phyloP scores from a whole-genome alignment of 2,113 vertebrate species.

The Salvelinus namaycush region DNA sequence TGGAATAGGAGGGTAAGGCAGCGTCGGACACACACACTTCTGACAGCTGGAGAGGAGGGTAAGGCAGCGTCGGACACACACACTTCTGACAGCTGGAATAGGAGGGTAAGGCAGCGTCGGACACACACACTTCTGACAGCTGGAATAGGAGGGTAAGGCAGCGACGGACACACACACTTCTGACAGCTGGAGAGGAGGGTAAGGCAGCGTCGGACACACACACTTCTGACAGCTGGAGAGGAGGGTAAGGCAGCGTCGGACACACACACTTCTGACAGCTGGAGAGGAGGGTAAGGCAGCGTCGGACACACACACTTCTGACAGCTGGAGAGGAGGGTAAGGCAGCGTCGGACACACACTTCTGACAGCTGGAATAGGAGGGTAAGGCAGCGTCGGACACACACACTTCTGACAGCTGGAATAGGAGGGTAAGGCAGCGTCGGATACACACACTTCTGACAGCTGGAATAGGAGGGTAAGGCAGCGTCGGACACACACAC shows the following conservation, averaged over 20 bases:
- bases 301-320: neutral
- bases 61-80: constrained; percentile 35
- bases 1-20: constrained; percentile 86
- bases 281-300: constrained; percentile 82
- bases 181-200: constrained; percentile 91
- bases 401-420: no score
- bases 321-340: constrained; percentile 85
- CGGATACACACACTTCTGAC: no score
- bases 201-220: constrained; percentile 36
- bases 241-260: constrained; percentile 71
- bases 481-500: no score
- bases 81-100: constrained; percentile 84
- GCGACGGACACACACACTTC: neutral
- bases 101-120: constrained; percentile 74
- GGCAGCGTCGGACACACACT: constrained; percentile 3
- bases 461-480: no score
- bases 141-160: constrained; percentile 87
- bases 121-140: constrained; percentile 69
- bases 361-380: no score
- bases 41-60: constrained; percentile 91
- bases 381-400: no score
- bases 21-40: neutral
- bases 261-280: constrained; percentile 73
- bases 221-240: constrained; percentile 83
- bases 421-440: no score